A percentile compares a stretch with the other conserved stretches of the same genome.
Conservation (phyloP, 2,113 vertebrate genomes). For the Cavia porcellus region DNA sequence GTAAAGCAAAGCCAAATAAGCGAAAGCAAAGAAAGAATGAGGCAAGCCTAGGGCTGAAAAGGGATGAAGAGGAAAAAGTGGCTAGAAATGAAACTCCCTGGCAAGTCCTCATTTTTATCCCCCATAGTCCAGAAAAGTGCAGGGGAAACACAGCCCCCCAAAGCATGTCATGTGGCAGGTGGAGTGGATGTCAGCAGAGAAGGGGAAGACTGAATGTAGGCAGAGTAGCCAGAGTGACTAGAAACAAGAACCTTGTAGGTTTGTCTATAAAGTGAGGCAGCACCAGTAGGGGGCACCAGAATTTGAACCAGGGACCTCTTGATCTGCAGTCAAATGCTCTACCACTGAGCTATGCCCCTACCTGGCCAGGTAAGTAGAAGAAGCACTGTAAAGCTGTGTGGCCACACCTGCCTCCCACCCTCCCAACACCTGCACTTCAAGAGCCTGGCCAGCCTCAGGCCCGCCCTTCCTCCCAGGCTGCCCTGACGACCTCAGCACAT, state of each 20-base stretch:
- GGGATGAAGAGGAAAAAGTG: too few relatives aligned
- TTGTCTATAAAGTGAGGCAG: neutral
- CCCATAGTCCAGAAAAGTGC: too few relatives aligned
- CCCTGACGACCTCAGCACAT: neutral
- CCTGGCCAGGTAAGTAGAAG: accelerated
- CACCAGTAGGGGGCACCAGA: neutral
- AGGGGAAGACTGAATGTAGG: too few relatives aligned
- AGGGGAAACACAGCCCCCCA: too few relatives aligned
- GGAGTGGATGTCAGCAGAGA: too few relatives aligned
- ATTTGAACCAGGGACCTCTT: constrained; percentile 38
- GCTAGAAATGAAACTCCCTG: too few relatives aligned
- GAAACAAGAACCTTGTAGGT: accelerated
- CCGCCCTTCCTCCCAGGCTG: too few relatives aligned
- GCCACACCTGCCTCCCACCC: neutral
- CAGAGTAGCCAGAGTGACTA: neutral
- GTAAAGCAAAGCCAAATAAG: too few relatives aligned
- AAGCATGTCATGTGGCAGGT: too few relatives aligned
- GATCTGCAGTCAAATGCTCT: neutral
- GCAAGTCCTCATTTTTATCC: too few relatives aligned
- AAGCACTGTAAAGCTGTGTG: neutral
- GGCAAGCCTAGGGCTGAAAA: too few relatives aligned
- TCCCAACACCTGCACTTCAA: neutral
- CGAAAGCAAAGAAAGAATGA: too few relatives aligned
- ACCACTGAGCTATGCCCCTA: neutral
- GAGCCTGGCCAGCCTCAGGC: neutral